phyloP scores from a whole-genome alignment of 2,888 invertebrate genomes.

The Tanypteryx hageni region DNA sequence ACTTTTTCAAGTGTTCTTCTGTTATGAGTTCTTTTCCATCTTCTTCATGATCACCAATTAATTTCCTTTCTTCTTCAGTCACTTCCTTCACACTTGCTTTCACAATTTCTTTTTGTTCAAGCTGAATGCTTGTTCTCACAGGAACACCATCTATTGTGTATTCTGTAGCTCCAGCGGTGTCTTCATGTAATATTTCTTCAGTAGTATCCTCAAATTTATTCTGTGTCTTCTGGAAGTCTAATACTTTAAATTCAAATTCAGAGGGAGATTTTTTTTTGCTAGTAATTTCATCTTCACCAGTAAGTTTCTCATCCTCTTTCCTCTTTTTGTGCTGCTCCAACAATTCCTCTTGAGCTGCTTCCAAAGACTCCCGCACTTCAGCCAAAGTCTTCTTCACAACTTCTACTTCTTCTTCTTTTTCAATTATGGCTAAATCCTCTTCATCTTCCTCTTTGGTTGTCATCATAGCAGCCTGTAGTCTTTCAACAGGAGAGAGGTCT shows the following conservation, averaged over 20 bases:
- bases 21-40: conserved; percentile 25
- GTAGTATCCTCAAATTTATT: conserved; percentile 70
- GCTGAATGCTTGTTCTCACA: conserved; percentile 22
- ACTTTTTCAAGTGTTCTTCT: conserved; percentile 65
- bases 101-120: conserved; percentile 47
- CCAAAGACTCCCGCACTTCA: conserved; percentile 84
- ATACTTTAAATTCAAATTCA: conserved; percentile 83
- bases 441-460: conserved; percentile 70
- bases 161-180: conserved; percentile 45
- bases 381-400: conserved; percentile 81
- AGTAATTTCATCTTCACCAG: conserved; percentile 71
- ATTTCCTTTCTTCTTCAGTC: conserved; percentile 60
- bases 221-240: conserved; percentile 74
- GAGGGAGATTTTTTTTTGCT: conserved; percentile 83
- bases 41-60: conserved; percentile 47
- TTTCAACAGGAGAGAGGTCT: conserved; percentile 82
- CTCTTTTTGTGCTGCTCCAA: conserved; percentile 83
- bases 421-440: conserved; percentile 72
- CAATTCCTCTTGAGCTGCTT: conserved; percentile 83
- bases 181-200: conserved; percentile 69
- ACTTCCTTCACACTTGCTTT: conserved; percentile 66
- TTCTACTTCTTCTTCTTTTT: conserved; percentile 72
- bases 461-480: conserved; percentile 77
- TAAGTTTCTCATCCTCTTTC: conserved; percentile 72
- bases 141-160: conserved; percentile 29